These are phyloP conservation scores for Dicrurus megarhynchus DNA, from an alignment of 2,113 vertebrate species.

Conservation along the genomic window DNA sequence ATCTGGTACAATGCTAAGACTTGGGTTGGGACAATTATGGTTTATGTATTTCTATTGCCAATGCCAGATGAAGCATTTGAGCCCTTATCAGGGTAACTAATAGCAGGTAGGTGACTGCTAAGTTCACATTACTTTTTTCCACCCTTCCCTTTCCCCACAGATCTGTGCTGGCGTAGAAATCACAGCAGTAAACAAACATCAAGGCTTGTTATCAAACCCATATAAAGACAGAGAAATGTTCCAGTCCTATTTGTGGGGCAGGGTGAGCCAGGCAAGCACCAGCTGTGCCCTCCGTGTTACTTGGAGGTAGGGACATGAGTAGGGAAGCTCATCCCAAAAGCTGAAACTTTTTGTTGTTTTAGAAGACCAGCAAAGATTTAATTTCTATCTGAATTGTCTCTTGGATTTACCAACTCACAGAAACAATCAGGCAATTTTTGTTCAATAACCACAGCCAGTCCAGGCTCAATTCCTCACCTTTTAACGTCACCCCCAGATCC, in stretches of 20 bases:
- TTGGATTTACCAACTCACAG: not conserved
- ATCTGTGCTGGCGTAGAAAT: not conserved
- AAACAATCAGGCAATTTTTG: not conserved
- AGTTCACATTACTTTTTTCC: not conserved
- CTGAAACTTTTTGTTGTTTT: not conserved
- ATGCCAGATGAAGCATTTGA: not conserved
- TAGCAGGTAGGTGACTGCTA: not conserved
- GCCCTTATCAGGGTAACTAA: not conserved
- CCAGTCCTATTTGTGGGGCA: not conserved
- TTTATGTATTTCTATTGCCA: not conserved
- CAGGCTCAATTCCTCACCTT: not conserved
- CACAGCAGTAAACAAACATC: not conserved
- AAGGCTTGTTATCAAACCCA: not conserved
- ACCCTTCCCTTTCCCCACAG: not conserved
- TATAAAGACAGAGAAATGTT: not conserved
- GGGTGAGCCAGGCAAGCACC: not conserved
- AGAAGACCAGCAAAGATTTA: not conserved
- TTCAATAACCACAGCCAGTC: not conserved
- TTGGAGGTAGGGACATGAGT: not conserved
- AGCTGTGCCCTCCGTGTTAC: rapidly evolving
- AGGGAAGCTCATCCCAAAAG: not conserved
- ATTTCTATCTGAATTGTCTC: not conserved
- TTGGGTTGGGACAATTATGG: not conserved
- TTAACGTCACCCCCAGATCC: not conserved
- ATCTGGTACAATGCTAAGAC: not conserved